Base-by-base conservation (phyloP, 2,113 vertebrate genomes). In the Pitta sordida region DNA sequence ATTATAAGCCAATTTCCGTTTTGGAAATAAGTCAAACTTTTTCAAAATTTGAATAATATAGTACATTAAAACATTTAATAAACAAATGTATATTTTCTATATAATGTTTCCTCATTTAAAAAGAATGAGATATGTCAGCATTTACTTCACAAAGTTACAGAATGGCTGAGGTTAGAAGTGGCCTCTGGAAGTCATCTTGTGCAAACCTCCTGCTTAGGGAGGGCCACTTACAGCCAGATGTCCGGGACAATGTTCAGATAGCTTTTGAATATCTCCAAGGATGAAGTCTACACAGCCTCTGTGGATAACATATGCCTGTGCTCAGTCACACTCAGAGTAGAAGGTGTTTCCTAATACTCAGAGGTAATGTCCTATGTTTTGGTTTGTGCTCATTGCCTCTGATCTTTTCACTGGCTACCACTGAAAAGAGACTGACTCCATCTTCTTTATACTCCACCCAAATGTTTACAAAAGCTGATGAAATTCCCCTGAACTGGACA, bases 381-480 rank as follows among this genome's bases (percentile, higher is more conserved):
- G 19, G 15, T 12, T 67, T 67, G 44, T 67, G 60, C 7, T 14
- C 13, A 12, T 15, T 67, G 37, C 44, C 46, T 59, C 20, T 9
- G 6, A 5, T 39, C 23, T 44, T 29, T 13, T 16, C 24, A 18
- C 11, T 0, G 1, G 34, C 13, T 13, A 17, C 26, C 3, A 3
- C 26, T 52, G 22, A 44, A n/a, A 74, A 24, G 52, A 81, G 15
- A 27, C 43, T 27, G 30, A 49, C 14, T 43, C 36, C 51, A 56
- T 49, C 26, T 16, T 19, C 32, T 29, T 88, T 32, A 19, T 6
- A 4, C 14, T 7, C 24, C 36, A 36, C 21, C 26, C 4, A 20
- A 2, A 22, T 70, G 81, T 68, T 62, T 18, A 13, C 13, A 34
- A 0, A 32, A 43, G 26, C 13, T 64, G 2, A 19, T 37, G 26